phyloP scores from a whole-genome alignment of 2,888 invertebrate genomes.

The Machimus rusticus region DNA sequence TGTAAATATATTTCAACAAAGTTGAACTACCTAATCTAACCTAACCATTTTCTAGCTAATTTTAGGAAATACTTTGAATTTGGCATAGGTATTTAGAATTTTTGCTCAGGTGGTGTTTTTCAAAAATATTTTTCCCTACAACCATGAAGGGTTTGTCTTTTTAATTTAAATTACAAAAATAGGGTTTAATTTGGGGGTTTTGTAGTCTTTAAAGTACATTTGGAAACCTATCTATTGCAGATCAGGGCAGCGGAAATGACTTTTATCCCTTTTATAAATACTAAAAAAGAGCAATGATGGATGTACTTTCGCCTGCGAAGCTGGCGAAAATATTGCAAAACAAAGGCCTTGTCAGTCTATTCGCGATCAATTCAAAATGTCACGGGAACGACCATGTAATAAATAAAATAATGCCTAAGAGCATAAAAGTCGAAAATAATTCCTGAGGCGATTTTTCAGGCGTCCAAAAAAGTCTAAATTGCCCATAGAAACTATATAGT shows the following conservation, averaged over 20 bases:
- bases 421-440: not conserved
- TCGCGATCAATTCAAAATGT: not conserved
- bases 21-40: too few relatives aligned
- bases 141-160: too few relatives aligned
- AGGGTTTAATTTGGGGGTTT: too few relatives aligned
- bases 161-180: too few relatives aligned
- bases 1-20: too few relatives aligned
- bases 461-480: constrained; percentile 8
- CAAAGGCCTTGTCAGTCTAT: not conserved
- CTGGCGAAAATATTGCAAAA: not conserved
- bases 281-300: not conserved
- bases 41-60: too few relatives aligned
- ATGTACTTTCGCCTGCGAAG: not conserved
- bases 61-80: too few relatives aligned
- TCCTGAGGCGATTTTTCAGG: not conserved
- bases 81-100: too few relatives aligned
- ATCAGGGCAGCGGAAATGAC: not conserved
- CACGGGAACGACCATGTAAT: not conserved
- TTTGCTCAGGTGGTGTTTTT: too few relatives aligned
- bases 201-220: not conserved
- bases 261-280: not conserved
- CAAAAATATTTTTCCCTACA: too few relatives aligned
- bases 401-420: not conserved
- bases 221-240: not conserved
- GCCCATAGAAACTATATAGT: not conserved